Base-by-base conservation (phyloP, 2,888 invertebrate species). In the Loripinus fragilis region DNA sequence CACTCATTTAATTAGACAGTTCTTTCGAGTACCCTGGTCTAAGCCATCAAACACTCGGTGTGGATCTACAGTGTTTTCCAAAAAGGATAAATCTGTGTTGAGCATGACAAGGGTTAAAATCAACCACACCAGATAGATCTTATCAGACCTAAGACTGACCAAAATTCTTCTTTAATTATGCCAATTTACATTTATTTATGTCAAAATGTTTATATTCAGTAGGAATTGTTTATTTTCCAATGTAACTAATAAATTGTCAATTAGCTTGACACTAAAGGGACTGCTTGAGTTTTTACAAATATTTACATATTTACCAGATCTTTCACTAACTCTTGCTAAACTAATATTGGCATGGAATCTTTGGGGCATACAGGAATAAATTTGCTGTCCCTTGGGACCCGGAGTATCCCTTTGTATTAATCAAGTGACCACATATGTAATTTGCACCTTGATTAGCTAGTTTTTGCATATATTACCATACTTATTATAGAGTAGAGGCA, bases 271-370 rank as follows among this genome's bases (percentile, higher is more conserved):
- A 60, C 60, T 33, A 20, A 60, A 17, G n/a, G 33, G 20, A 17
- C 60, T 33, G 5, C 33, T 17, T 30, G 10, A 60, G 33, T 33
- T 30, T 60, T 33, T 60, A 33, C 33, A 60, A 60, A 60, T 60
- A 60, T 60, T 60, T 60, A 60, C 60, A 60, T 60, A 60, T 60
- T 60, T 60, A 20, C 20, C 23, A 33, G 20, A 30, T 60, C 60
- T 33, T 60, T 60, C 60, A 60, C 33, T 60, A 23, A 33, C 33
- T 60, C 33, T 33, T 60, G 33, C 60, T 33, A 60, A 30, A 60
- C 30, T 60, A 55, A 60, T 33, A 60, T 20, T 10, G 20, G 1
- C 20, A 8, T 7, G 3, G 20, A 25, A 30, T 23, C 33, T 33
- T 33, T 33, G 17, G 33, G 60, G 60, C 30, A 20, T 17, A 2